These are phyloP conservation scores for Notothenia coriiceps DNA, from an alignment of 2,113 vertebrate genomes.

Conservation along the genomic window DNA sequence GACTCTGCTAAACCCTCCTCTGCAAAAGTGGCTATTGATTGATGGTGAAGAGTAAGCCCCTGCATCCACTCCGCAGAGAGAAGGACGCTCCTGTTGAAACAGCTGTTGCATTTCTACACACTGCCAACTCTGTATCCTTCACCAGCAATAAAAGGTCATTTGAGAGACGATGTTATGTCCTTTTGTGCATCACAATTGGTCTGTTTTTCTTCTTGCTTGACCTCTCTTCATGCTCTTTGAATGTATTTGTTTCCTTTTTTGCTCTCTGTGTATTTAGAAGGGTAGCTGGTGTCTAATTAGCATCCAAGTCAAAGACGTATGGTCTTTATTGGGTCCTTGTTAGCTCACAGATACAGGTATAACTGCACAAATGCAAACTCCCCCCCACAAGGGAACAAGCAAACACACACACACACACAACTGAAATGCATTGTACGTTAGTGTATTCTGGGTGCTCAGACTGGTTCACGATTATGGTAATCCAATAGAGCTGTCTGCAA, in stretches of 20 bases:
- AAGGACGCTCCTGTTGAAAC: constrained; percentile 22
- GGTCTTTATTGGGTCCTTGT: not conserved
- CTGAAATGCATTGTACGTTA: constrained; percentile 34
- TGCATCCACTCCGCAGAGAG: constrained; percentile 42
- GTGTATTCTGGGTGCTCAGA: constrained; percentile 45
- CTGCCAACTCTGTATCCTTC: constrained; percentile 71
- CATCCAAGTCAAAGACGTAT: constrained; percentile 26
- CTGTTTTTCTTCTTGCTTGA: constrained; percentile 11
- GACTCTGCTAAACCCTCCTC: constrained; percentile 9
- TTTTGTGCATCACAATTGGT: constrained; percentile 63
- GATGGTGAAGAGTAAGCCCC: constrained; percentile 23
- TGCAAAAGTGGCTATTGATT: constrained; percentile 46
- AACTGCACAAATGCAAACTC: constrained; percentile 4
- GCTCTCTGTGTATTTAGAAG: constrained; percentile 31
- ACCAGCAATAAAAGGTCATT: constrained; percentile 75
- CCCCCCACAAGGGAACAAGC: not conserved
- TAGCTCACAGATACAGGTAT: not conserved
- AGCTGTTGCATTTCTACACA: constrained; percentile 53
- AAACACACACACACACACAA: not conserved
- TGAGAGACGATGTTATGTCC: constrained; percentile 69
- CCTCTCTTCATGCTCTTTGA: constrained; percentile 42
- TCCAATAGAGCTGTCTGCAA: constrained; percentile 66
- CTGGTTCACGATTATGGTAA: constrained; percentile 64
- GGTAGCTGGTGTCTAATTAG: constrained; percentile 40
- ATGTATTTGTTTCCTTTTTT: constrained; percentile 16